A percentile compares a stretch with the other conserved stretches of the same genome.
Conservation (phyloP, 2,113 vertebrate species). For the Urocitellus parryii region DNA sequence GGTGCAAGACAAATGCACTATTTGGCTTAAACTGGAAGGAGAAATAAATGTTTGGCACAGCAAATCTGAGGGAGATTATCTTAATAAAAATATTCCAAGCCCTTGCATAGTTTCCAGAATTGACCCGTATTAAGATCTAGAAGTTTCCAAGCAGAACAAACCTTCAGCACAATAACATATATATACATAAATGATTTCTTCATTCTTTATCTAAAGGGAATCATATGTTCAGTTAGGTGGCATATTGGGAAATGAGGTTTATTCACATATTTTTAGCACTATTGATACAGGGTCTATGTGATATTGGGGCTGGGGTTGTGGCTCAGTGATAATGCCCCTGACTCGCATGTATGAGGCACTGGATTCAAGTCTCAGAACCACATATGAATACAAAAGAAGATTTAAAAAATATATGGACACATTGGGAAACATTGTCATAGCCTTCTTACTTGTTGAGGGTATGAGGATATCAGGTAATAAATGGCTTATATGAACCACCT, state of each 20-base stretch:
- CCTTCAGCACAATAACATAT: accelerated
- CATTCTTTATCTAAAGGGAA: not conserved
- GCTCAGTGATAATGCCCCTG: no score
- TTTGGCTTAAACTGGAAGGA: not conserved
- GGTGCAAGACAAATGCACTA: not conserved
- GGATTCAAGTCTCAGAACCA: no score
- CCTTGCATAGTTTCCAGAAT: not conserved
- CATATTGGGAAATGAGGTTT: not conserved
- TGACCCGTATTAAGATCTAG: not conserved
- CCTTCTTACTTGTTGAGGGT: not conserved
- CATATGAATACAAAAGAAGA: no score
- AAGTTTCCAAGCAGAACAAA: not conserved
- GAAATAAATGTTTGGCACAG: not conserved
- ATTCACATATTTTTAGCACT: not conserved
- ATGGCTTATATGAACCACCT: not conserved
- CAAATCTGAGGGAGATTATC: not conserved
- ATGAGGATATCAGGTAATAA: not conserved
- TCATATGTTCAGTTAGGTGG: not conserved
- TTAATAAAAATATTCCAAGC: not conserved
- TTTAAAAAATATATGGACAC: not conserved
- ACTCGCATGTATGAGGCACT: no score
- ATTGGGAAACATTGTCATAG: not conserved
- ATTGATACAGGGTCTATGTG: not conserved
- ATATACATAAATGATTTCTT: not conserved
- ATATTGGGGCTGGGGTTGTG: not conserved